Conservation (phyloP, 2,797 vertebrate species). For the Ficedula albicollis region DNA sequence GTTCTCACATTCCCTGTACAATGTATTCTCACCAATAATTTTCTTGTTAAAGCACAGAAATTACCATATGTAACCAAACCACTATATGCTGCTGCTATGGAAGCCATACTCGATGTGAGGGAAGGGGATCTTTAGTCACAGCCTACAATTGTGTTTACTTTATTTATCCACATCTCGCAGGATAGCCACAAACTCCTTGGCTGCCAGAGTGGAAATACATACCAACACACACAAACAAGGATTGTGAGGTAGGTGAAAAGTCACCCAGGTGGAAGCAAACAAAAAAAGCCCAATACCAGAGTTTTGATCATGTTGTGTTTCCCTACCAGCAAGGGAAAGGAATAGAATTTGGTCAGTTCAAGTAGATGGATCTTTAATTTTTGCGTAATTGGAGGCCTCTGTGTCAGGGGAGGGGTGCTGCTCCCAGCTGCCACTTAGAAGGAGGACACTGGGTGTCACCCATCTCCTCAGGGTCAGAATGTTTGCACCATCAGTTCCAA, state of each 20-base stretch:
- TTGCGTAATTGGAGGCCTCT: background rate
- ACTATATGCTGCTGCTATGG: background rate
- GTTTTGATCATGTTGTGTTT: background rate
- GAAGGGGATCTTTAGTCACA: background rate
- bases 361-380: background rate
- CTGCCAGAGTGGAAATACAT: background rate
- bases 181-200: background rate
- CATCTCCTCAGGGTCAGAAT: background rate
- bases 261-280: background rate
- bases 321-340: background rate
- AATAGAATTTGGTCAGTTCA: background rate
- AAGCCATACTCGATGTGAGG: background rate
- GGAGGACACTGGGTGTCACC: background rate
- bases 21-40: background rate
- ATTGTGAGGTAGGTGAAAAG: background rate
- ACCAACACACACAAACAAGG: no score
- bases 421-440: background rate
- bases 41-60: background rate
- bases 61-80: background rate
- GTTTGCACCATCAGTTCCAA: background rate
- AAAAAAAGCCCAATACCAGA: background rate
- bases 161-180: background rate
- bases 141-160: background rate
- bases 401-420: background rate
- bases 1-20: background rate